Base-by-base conservation (phyloP, 1,140 invertebrate species). In the Ooceraea biroi region DNA sequence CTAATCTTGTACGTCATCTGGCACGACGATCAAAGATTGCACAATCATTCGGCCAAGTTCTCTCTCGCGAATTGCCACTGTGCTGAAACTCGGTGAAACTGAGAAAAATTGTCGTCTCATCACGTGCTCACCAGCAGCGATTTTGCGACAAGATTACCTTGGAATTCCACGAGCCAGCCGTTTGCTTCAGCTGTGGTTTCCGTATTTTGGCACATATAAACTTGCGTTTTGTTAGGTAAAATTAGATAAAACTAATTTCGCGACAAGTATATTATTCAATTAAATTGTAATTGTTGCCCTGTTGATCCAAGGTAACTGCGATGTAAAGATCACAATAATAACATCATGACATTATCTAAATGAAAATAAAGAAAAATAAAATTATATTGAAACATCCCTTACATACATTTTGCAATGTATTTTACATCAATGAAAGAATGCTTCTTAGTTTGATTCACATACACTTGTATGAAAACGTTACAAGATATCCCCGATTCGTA, bases 1-100 rank as follows among this genome's bases (percentile, higher is more conserved):
- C 36, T 77, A 50, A 55, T 60, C 48, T 55, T 12, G 30, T 27
- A 25, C 74, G 74, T 77, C 74, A 77, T 55, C 61, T 55, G 74
- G 74, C 48, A 66, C 61, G 30, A 41, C 30, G 17, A 66, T 77
- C 74, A 77, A 55, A 52, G 66, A n/a, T 50, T 50, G 14, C 22
- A n/a, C 10, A 52, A 17, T 73, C 0, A 46, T 63, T 30, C 27
- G 19, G 7, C 25, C 17, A 48, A 76, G 60, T 41, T 76, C 58
- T 61, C n/a, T 25, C 61, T 63, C 22, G 14, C 30, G 30, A 41
- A 77, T 77, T 77, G 60, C n/a, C 22, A 12, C 25, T 19, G 10
- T n/a, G 27, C 44, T 3, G 41, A 19, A 77, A 77, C 73, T 65
- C 65, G 44, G 44, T 52, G 12, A 50, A 76, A 19, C 41, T 61